Conservation (phyloP, 30 jellyfish, hydroid and myxozoan species). For the Aurelia sp. region DNA sequence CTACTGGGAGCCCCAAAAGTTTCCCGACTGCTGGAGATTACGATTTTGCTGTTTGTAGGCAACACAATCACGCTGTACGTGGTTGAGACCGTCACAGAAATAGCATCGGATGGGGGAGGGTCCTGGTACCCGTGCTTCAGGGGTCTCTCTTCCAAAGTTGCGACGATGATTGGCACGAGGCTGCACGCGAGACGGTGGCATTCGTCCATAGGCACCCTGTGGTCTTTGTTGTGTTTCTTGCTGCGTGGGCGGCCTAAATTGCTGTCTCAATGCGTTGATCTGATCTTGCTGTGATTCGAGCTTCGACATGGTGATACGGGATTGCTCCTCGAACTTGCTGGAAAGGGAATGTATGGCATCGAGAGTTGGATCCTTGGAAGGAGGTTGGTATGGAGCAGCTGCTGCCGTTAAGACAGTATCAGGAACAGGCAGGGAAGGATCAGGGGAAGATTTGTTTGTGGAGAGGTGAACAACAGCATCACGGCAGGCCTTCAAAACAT, state of each 20-base stretch:
- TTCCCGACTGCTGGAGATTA: conserved; percentile 13
- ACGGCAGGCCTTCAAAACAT: conserved; percentile 34
- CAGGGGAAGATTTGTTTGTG: background rate
- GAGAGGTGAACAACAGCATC: conserved; percentile 49
- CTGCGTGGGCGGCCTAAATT: background rate
- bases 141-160: too few species aligned
- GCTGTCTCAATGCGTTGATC: conserved; percentile 14
- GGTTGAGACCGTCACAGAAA: conserved; percentile 17
- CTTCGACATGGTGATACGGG: conserved; percentile 9
- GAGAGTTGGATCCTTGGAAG: conserved; percentile 33
- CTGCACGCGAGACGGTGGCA: background rate
- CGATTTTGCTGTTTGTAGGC: conserved; percentile 14
- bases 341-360: conserved; percentile 40
- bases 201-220: too few species aligned
- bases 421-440: conserved; percentile 29
- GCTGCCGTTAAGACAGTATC: conserved; percentile 22
- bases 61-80: conserved; percentile 5
- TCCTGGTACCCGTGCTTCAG: too few species aligned
- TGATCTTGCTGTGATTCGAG: conserved; percentile 28
- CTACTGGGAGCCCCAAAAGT: conserved; percentile 51
- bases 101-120: background rate
- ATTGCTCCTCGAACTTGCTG: conserved; percentile 39
- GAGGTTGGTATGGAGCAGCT: conserved; percentile 1
- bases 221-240: background rate
- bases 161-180: too few species aligned